Evolutionary conservation across 2,888 invertebrate genomes (phyloP), one percentile per base, ranked within the genome.

Genomic region (Thereva nobilitata): DNA sequence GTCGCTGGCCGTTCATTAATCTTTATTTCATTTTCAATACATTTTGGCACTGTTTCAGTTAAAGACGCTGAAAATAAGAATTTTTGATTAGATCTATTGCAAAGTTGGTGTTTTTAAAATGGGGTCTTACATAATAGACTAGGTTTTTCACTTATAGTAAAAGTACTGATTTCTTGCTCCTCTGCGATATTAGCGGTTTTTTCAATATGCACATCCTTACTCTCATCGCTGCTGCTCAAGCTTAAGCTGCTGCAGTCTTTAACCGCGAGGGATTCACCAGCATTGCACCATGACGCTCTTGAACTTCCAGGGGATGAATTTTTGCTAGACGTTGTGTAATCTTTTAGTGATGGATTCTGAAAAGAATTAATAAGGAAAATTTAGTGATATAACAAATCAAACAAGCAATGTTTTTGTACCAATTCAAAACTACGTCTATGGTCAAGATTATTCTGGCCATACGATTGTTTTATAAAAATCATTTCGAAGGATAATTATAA

Each of bases 181-280:
- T 67, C 55, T 3, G 9, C 5, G 23, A 52, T n/a, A 38, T 68
- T 47, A 23, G 55, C 23, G 44, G 49, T 47, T 57, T 68, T 70
- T 47, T 70, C 68, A 50, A 68, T 66, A 45, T 71, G 71, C 57
- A 71, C 79, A 66, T 80, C 79, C 70, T 76, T 79, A 69, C 79
- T 80, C 67, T 85, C 85, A 71, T 86, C 86, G 72, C 84, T 85
- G 41, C 83, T 83, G 73, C 83, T 83, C 64, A 83, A 78, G 66
- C 82, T 82, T 71, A 83, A 79, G 74, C 82, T 83, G 71, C 83
- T 82, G 68, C 85, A 85, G 67, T 87, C 87, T 64, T 77, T 77
- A 42, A 74, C 73, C 0, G 87, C 88, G 85, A 89, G 85, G 0
- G 88, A 87, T 75, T 89, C 89, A 0, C 88, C 88, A 0, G 85